These are phyloP conservation scores for Temnothorax unifasciatus DNA, from an alignment of 2,888 invertebrate species.

Conservation along the genomic window DNA sequence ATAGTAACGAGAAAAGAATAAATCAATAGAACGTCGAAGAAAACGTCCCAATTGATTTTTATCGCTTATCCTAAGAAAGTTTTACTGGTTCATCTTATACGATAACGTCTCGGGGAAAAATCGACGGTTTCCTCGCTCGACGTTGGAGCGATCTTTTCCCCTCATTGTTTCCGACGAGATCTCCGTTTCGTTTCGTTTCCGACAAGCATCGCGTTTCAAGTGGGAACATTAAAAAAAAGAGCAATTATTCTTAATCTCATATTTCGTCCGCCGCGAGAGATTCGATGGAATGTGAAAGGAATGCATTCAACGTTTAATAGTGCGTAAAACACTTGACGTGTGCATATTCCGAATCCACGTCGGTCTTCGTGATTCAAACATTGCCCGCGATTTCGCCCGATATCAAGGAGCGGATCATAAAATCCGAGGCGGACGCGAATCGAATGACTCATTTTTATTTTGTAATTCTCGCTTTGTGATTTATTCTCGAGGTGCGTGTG, in stretches of 20 bases:
- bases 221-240: constrained; percentile 1
- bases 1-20: not conserved
- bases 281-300: constrained; percentile 45
- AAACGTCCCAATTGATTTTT: not conserved
- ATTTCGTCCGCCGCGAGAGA: constrained; percentile 9
- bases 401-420: constrained; percentile 42
- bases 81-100: not conserved
- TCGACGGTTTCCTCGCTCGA: not conserved
- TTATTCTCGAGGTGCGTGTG: constrained; percentile 52
- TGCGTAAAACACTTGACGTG: constrained; percentile 19
- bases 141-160: not conserved
- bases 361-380: constrained; percentile 18
- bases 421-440: constrained; percentile 56
- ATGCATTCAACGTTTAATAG: constrained; percentile 45
- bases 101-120: not conserved
- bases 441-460: constrained; percentile 39
- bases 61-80: not conserved
- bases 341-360: not conserved
- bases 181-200: not conserved
- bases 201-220: constrained; percentile 12
- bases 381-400: constrained; percentile 51
- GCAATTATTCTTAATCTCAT: constrained; percentile 17
- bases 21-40: not conserved
- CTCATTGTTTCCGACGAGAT: not conserved
- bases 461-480: constrained; percentile 22